Percentiles rank a stretch among this genome's conserved stretches.
These are phyloP conservation scores for Cyanoramphus novaezelandiae DNA, from an alignment of 2,113 vertebrate genomes.

Conservation along the genomic window DNA sequence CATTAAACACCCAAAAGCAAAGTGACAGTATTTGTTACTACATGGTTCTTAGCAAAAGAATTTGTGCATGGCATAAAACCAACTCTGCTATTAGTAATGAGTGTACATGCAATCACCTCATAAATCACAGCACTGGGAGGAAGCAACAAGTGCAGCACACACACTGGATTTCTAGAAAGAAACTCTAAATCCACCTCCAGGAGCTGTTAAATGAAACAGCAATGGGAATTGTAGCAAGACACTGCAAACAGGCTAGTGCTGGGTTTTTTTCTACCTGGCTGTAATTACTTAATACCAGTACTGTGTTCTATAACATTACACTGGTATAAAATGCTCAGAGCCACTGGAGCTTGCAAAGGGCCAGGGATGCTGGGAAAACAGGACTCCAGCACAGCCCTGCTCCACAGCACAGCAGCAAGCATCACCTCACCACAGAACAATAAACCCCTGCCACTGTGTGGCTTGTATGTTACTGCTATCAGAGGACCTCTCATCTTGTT, in stretches of 20 bases:
- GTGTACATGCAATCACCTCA: not conserved
- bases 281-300: not conserved
- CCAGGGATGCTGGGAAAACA: not conserved
- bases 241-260: not conserved
- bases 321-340: not conserved
- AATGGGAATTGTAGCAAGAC: not conserved
- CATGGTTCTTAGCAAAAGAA: not conserved
- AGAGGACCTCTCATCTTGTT: not conserved
- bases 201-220: not conserved
- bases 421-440: not conserved
- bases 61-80: not conserved
- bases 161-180: not conserved
- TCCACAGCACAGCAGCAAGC: not conserved
- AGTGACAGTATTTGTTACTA: not conserved
- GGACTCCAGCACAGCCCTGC: not conserved
- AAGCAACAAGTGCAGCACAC: not conserved
- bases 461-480: not conserved
- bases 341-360: not conserved
- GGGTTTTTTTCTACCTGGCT: not conserved
- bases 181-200: not conserved
- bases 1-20: not conserved
- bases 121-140: not conserved
- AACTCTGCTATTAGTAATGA: not conserved
- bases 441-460: rapidly evolving
- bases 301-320: not conserved